Evolutionary conservation across 2,113 vertebrate species (phyloP), one percentile per base, ranked within the genome.

Genomic region (Sinosuthora webbiana): DNA sequence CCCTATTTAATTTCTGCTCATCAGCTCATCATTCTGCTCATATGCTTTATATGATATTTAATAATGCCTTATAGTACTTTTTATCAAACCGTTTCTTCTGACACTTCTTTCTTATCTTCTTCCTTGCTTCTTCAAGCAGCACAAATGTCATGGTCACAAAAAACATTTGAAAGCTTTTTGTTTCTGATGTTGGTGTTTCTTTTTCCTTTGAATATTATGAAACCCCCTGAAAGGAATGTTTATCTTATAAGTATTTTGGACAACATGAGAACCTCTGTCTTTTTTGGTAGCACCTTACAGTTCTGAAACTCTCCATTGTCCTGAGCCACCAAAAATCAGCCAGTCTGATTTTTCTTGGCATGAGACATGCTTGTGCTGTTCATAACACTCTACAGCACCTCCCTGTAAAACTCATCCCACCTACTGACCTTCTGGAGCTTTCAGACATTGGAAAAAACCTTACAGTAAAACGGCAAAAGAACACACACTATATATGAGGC

Each of bases 151-250:
- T 13, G 9, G 41, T 56, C 31, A 69, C 11, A 56, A 19, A 19
- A 73, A 52, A 30, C 23, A 45, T 3, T n/a, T 41, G 39, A 19
- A 87, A 44, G 17, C 7, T 79, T 74, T 67, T 62, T 52, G 6
- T 33, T 95, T 59, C 39, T 71, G 12, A 6, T 24, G 6, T 21
- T 74, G 17, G 2, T 55, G 6, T 42, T 62, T 37, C n/a, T 44
- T 60, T 83, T 57, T 68, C 28, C 12, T 87, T 69, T 69, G 45
- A 69, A 45, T 77, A 59, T 73, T 80, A 64, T 24, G 15, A 91
- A 59, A 18, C 1, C 0, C 4, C 3, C 11, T 15, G 10, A 76
- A 91, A 68, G 16, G 4, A 69, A 24, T 9, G 2, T 3, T 33
- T 56, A 56, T 19, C 28, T 44, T 20, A 10, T 70, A 52, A 63